Evolutionary conservation across 1,140 invertebrate species (phyloP), one percentile per base, ranked within the genome.

Genomic region (Epicauta chinensis): DNA sequence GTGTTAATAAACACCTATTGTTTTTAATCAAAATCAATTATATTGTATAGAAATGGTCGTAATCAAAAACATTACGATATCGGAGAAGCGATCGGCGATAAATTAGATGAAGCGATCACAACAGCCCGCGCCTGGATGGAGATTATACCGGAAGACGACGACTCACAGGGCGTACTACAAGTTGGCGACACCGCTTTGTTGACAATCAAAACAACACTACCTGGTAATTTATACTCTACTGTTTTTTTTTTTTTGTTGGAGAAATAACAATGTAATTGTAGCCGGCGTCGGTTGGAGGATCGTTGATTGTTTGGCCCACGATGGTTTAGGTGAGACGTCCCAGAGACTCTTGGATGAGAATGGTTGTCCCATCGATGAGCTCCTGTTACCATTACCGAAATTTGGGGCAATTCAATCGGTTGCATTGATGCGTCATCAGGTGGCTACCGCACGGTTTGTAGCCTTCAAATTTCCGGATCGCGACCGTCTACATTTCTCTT

Each of bases 391-490:
- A 40, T 70, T 71, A 32, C 75, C 60, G 0, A 51, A 45, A 35
- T 63, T 58, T 38, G 62, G 61, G n/a, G 62, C 66, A 4, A 42
- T 63, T 3, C 12, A 70, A 69, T 50, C 61, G 1, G 64, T 65
- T 11, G 51, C 56, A 7, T 71, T 78, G 9, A 79, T 79, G 76
- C 72, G 72, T 3, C 78, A 78, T 48, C 77, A 79, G 62, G 76
- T 79, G 50, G 78, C 77, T 10, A 44, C 71, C 47, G 78, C 84
- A 0, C 80, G 78, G 23, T 89, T 89, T 71, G 77, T 81, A 9
- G 86, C 85, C 4, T 89, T 89, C 60, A 87, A 87, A 62, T 89
- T 89, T 71, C 85, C 86, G 11, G 85, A 87, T 60, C 72, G 84
- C 54, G 82, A 84, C 43, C 78, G 81, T 45, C 68, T 89, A 9